Conservation (phyloP, 1,140 invertebrate genomes). For the Philaenus spumarius region DNA sequence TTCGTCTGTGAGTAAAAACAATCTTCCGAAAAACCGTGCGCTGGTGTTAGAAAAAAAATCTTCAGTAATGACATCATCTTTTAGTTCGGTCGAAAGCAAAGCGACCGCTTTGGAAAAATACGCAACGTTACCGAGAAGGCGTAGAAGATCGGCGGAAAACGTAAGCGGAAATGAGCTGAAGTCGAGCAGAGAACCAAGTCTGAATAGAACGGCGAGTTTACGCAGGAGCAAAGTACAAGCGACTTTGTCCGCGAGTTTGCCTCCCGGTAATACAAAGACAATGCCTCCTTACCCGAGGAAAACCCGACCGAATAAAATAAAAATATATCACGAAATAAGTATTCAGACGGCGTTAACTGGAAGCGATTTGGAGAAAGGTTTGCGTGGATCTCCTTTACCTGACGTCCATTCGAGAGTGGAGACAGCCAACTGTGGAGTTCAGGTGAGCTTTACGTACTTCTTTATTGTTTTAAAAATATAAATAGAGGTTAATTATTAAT, state of each 20-base stretch:
- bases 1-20: conserved; percentile 34
- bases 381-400: conserved; percentile 47
- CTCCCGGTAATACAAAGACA: conserved; percentile 38
- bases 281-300: conserved; percentile 45
- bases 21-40: conserved; percentile 4
- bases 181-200: conserved; percentile 35
- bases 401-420: conserved; percentile 24
- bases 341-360: conserved; percentile 66
- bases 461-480: too few relatives aligned
- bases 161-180: conserved; percentile 3
- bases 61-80: conserved; percentile 19
- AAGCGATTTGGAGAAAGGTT: conserved; percentile 58
- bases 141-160: conserved; percentile 32
- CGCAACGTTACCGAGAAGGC: conserved; percentile 65
- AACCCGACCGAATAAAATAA: conserved; percentile 44
- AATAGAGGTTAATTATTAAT: too few relatives aligned
- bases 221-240: conserved; percentile 35
- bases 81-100: conserved; percentile 35
- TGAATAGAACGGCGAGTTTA: conserved; percentile 33
- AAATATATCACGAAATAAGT: conserved; percentile 70
- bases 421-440: conserved; percentile 19
- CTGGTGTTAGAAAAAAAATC: neutral
- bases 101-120: conserved; percentile 55
- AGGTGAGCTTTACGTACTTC: too few relatives aligned
- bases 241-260: conserved; percentile 35